These are phyloP conservation scores for Huso huso DNA, from an alignment of 2,797 vertebrate species.

Conservation along the genomic window DNA sequence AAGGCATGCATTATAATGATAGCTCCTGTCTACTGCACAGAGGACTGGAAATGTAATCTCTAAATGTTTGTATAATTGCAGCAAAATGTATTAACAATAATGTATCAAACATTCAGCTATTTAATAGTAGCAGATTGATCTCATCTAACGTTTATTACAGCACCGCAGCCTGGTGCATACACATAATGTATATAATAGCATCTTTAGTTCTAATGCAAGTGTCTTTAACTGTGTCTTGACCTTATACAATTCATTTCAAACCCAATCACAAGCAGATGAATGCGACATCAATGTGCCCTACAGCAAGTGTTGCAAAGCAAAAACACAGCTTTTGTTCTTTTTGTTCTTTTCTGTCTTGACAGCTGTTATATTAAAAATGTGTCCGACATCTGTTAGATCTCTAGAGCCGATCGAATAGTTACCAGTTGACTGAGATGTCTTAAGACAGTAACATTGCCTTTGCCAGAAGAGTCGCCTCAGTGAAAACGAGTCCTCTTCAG, in stretches of 20 bases:
- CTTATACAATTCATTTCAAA: slow-evolving; percentile 9
- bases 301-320: not conserved
- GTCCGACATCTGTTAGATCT: too few relatives aligned
- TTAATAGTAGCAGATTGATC: not conserved
- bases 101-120: slow-evolving; percentile 1
- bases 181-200: not conserved
- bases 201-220: slow-evolving; percentile 3
- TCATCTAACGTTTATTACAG: not conserved
- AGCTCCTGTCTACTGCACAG: slow-evolving; percentile 34
- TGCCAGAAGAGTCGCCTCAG: too few relatives aligned
- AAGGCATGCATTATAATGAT: slow-evolving; percentile 38
- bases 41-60: slow-evolving; percentile 31
- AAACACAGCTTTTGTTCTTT: not conserved
- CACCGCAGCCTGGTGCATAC: not conserved
- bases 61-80: slow-evolving; percentile 34
- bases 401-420: too few relatives aligned
- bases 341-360: not conserved
- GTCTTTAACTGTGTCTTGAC: slow-evolving; percentile 23
- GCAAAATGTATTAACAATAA: slow-evolving; percentile 11
- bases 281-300: not conserved
- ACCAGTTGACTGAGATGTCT: too few relatives aligned
- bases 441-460: too few relatives aligned
- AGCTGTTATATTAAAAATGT: not conserved
- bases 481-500: too few relatives aligned
- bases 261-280: not conserved